Conservation (phyloP, 2,797 vertebrate genomes). For the Hydrophis major region DNA sequence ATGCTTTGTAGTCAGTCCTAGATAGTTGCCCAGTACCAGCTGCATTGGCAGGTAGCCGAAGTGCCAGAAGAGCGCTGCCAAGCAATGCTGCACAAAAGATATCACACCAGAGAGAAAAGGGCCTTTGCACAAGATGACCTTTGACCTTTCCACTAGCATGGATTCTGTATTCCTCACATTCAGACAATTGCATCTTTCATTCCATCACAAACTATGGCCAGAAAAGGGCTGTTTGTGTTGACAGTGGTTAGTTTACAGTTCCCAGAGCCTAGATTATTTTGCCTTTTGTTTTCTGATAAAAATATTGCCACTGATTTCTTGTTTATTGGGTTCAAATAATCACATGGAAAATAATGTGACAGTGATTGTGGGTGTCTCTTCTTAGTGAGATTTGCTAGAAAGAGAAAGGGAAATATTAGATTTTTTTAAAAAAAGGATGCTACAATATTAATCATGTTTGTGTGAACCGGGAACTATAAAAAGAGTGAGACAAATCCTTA, state of each 20-base stretch:
- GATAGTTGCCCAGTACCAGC: conserved; percentile 88
- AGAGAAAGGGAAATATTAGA: neutral
- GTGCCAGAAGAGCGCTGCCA: conserved; percentile 81
- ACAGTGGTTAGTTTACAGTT: conserved; percentile 71
- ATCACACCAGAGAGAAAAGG: conserved; percentile 81
- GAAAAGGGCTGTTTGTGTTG: conserved; percentile 69
- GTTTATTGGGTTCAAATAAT: conserved; percentile 45
- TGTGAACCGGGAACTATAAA: conserved; percentile 4
- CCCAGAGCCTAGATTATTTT: conserved; percentile 67
- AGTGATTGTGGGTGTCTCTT: neutral
- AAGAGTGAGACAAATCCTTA: neutral
- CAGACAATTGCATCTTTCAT: conserved; percentile 93
- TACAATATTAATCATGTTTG: neutral
- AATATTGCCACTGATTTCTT: conserved; percentile 68
- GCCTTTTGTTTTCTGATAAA: conserved; percentile 64
- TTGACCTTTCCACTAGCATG: conserved; percentile 81
- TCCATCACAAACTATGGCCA: conserved; percentile 78
- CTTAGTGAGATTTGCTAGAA: neutral
- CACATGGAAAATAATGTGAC: conserved; percentile 50
- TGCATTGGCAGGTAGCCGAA: conserved; percentile 93
- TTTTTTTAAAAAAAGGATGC: neutral
- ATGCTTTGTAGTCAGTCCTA: conserved; percentile 83
- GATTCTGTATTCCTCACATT: conserved; percentile 87
- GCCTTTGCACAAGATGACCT: conserved; percentile 81
- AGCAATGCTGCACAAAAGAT: conserved; percentile 81